Percentiles rank a stretch among this genome's conserved stretches.
Evolutionary conservation across 2,113 vertebrate genomes (phyloP).

Genomic region (Crotalus helleri): DNA sequence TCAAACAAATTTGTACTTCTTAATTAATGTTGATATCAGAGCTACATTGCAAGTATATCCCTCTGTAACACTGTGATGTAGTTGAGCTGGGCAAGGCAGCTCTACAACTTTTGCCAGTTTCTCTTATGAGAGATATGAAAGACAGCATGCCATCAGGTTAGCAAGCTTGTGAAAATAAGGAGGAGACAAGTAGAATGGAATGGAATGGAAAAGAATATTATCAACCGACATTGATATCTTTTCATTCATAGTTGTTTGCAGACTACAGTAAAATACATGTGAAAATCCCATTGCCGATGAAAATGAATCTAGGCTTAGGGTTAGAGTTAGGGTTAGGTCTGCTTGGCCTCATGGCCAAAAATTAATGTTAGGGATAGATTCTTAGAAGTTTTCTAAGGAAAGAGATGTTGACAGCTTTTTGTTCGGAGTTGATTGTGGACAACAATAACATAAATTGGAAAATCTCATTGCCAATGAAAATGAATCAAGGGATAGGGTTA

Average conservation of each 20-base stretch:
- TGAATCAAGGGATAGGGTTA: too few species aligned
- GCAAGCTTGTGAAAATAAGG: not conserved
- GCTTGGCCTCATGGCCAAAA: too few species aligned
- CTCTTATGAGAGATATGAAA: not conserved
- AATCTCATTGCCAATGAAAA: not conserved
- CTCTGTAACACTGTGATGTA: not conserved
- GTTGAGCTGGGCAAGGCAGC: not conserved
- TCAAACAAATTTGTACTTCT: not conserved
- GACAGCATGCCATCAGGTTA: not conserved
- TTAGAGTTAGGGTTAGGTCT: too few species aligned
- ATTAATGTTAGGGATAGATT: too few species aligned
- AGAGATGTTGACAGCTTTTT: not conserved
- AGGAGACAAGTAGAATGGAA: not conserved
- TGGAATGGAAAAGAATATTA: not conserved
- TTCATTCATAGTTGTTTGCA: too few species aligned
- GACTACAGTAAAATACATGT: too few species aligned
- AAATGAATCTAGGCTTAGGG: too few species aligned
- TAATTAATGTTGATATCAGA: not conserved
- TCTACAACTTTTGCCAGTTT: not conserved
- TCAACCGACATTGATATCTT: too few species aligned
- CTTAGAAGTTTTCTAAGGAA: not conserved
- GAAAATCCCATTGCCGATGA: too few species aligned
- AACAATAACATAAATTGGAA: not conserved
- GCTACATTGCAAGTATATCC: not conserved
- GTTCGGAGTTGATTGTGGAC: not conserved